phyloP scores from a whole-genome alignment of 2,888 invertebrate genomes.

The Zelleria hepariella region DNA sequence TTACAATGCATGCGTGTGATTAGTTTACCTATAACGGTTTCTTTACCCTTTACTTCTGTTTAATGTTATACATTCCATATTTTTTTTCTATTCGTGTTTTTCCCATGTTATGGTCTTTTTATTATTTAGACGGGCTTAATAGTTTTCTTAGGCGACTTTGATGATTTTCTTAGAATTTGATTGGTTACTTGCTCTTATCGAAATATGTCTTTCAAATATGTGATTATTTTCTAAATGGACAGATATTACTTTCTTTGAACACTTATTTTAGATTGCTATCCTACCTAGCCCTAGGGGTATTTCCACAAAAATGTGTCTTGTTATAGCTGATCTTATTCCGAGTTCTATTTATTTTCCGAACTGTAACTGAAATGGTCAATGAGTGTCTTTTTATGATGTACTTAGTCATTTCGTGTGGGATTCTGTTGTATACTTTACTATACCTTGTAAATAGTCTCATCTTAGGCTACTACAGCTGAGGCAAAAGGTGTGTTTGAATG shows the following conservation, averaged over 20 bases:
- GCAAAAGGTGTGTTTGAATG: slow-evolving; percentile 35
- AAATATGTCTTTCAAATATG: neutral
- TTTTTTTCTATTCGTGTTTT: slow-evolving; percentile 21
- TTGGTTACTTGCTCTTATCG: neutral
- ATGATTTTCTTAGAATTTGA: slow-evolving; percentile 5
- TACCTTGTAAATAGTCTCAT: slow-evolving; percentile 52
- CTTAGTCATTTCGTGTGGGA: slow-evolving; percentile 40
- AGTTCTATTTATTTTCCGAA: too few relatives aligned
- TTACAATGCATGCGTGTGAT: neutral
- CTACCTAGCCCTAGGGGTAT: too few relatives aligned
- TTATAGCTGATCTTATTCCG: too few relatives aligned
- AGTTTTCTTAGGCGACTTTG: slow-evolving; percentile 53
- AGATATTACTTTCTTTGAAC: neutral
- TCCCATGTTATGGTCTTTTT: slow-evolving; percentile 47
- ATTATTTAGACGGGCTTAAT: slow-evolving; percentile 53
- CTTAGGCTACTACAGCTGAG: slow-evolving; percentile 29
- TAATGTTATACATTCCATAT: slow-evolving; percentile 53
- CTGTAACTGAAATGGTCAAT: too few relatives aligned
- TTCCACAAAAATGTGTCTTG: too few relatives aligned
- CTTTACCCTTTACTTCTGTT: slow-evolving; percentile 16
- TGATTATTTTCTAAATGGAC: neutral
- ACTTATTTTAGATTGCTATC: neutral
- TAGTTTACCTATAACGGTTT: slow-evolving; percentile 12
- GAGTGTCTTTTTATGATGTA: neutral
- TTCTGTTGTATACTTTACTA: slow-evolving; percentile 42